These are phyloP conservation scores for Danio aesculapii DNA, from an alignment of 2,797 vertebrate genomes.

Conservation along the genomic window DNA sequence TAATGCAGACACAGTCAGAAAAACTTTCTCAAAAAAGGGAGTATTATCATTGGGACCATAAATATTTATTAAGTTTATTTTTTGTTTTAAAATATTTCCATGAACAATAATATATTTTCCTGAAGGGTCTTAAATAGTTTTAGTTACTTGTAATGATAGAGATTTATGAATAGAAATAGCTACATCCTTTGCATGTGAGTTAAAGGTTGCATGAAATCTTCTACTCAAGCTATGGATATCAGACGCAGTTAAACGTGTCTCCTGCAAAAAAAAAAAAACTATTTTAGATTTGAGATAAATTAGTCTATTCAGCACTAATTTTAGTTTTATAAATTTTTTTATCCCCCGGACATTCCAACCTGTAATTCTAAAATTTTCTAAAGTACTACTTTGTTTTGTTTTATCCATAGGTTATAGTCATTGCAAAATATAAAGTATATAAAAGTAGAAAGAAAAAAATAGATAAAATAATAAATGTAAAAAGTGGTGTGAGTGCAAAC, in stretches of 20 bases:
- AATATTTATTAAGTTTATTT: neutral
- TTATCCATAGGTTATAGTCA: too few relatives aligned
- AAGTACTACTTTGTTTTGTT: too few relatives aligned
- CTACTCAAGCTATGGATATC: neutral
- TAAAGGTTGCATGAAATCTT: neutral
- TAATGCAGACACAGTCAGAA: too few relatives aligned
- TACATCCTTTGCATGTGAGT: neutral
- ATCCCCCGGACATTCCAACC: too few relatives aligned
- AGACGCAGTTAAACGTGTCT: neutral
- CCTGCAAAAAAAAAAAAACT: slow-evolving; percentile 3
- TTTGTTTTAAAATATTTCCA: too few relatives aligned
- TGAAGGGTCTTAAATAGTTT: slow-evolving; percentile 4
- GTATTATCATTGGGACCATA: slow-evolving; percentile 37
- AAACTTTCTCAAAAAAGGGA: neutral
- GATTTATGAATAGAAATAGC: neutral
- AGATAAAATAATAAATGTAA: too few relatives aligned
- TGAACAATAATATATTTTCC: slow-evolving; percentile 22
- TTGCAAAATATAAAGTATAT: too few relatives aligned
- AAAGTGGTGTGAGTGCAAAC: too few relatives aligned
- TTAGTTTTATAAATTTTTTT: too few relatives aligned
- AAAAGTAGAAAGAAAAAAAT: too few relatives aligned
- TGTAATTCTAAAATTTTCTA: too few relatives aligned
- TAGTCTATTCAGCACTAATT: too few relatives aligned
- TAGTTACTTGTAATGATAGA: neutral
- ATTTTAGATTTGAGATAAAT: neutral